Percentiles rank a stretch among this genome's conserved stretches.
Conservation (phyloP, 2,797 vertebrate species). For the Potorous gilbertii region DNA sequence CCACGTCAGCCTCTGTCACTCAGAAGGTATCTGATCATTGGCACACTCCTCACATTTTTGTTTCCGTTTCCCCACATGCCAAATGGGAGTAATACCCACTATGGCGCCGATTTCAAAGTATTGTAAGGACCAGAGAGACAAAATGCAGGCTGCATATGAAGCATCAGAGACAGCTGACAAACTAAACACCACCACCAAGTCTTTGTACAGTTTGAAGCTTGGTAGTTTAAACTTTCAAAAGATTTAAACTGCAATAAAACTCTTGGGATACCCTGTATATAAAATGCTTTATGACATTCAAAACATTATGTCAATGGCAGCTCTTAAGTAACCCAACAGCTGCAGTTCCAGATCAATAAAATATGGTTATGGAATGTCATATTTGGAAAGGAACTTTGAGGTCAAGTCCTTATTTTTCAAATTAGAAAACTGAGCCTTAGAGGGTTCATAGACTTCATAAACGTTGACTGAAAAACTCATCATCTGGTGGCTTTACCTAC, state of each 20-base stretch:
- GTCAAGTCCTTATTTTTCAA: not conserved
- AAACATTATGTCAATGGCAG: not conserved
- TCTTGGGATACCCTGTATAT: too few relatives aligned
- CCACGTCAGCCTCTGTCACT: not conserved
- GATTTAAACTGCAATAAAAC: not conserved
- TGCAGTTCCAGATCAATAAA: not conserved
- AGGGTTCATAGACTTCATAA: not conserved
- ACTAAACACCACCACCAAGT: not conserved
- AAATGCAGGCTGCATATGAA: not conserved
- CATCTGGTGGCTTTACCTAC: not conserved
- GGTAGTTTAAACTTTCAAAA: not conserved
- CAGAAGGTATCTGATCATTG: not conserved
- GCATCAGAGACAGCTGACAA: accelerated
- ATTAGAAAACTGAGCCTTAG: not conserved
- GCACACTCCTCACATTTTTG: not conserved
- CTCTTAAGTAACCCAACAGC: not conserved
- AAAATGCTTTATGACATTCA: too few relatives aligned
- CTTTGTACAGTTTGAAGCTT: not conserved
- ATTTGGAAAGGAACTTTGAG: not conserved
- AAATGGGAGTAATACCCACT: not conserved
- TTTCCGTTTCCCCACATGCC: not conserved
- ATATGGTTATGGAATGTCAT: not conserved
- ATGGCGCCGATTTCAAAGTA: not conserved
- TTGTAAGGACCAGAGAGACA: not conserved
- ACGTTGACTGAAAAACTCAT: not conserved